These are phyloP conservation scores for Diplodus puntazzo DNA, from an alignment of 2,797 vertebrate species.

Conservation along the genomic window DNA sequence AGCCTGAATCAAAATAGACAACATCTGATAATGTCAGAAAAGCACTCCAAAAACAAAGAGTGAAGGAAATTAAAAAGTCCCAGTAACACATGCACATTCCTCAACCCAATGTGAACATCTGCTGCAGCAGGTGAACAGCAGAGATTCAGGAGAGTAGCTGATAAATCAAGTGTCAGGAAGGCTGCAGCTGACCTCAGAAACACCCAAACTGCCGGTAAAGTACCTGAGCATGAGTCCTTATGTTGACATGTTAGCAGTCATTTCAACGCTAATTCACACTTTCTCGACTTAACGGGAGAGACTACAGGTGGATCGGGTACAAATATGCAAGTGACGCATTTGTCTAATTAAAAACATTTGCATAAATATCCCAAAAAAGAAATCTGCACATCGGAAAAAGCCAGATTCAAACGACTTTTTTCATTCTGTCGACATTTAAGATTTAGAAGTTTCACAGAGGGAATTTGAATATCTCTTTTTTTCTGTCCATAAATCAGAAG, in stretches of 20 bases:
- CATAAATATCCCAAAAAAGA: too few species aligned
- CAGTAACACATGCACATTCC: constrained; percentile 16
- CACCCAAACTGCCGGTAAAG: neutral
- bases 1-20: constrained; percentile 7
- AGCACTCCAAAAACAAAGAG: constrained; percentile 1
- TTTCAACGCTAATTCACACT: neutral
- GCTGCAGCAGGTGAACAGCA: constrained; percentile 43
- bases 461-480: too few species aligned
- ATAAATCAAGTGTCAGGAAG: constrained; percentile 50
- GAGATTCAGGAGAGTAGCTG: constrained; percentile 17
- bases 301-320: too few species aligned
- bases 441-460: too few species aligned
- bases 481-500: too few species aligned
- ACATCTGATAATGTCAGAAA: constrained; percentile 21
- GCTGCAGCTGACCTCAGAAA: constrained; percentile 9
- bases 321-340: too few species aligned
- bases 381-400: too few species aligned
- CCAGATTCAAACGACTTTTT: too few species aligned
- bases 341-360: too few species aligned
- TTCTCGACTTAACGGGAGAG: neutral
- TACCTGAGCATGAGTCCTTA: neutral
- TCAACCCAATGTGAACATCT: constrained; percentile 32
- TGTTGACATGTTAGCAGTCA: constrained; percentile 2
- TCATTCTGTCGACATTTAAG: too few species aligned
- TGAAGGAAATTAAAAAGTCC: neutral